Base-by-base conservation (phyloP, 1,140 invertebrate species). In the Aphelenchoides avenae region DNA sequence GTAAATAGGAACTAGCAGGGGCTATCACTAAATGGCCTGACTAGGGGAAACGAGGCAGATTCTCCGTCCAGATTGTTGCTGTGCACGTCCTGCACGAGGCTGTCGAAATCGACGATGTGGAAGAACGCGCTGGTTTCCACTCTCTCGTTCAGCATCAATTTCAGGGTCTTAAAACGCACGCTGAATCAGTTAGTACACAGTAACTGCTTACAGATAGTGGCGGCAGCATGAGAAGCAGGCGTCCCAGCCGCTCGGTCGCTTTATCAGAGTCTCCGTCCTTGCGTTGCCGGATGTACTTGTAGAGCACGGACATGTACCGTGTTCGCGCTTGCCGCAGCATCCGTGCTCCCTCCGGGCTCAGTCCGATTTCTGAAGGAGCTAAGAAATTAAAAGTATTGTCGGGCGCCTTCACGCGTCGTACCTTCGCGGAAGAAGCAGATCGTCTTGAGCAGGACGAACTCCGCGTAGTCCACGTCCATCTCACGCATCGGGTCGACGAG, bases 391-490 rank as follows among this genome's bases (percentile, higher is more conserved):
- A 36, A 13, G n/a, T 36, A 36, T 36, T 11, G n/a, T 36, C 34
- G 34, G 34, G 34, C 34, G n/a, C 11, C 11, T 13, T 36, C n/a
- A 36, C 11, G 11, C 34, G 34, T 13, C 55, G 9, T 59, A 51
- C 48, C 55, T 57, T 57, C 54, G 18, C 54, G 13, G 46, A 57
- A 57, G n/a, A 57, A 44, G 33, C 55, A 24, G 22, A 57, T 57
- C 15, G 55, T 55, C 39, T 57, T 57, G 9, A 57, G 22, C 3
- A 57, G 30, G n/a, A 57, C 55, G 59, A 41, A 57, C 46, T 57
- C 55, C 1, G 54, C 51, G 31, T 34, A 58, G 29, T 57, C 55
- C 57, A 57, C 33, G 18, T 57, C 34, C 26, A 57, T 27, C 20
- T 34, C 15, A 22, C 52, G 29, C 13, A 57, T 31, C 22, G 54